Evolutionary conservation across 2,888 invertebrate genomes (phyloP), one percentile per base, ranked within the genome.

Genomic region (Synanthedon andrenaeformis): DNA sequence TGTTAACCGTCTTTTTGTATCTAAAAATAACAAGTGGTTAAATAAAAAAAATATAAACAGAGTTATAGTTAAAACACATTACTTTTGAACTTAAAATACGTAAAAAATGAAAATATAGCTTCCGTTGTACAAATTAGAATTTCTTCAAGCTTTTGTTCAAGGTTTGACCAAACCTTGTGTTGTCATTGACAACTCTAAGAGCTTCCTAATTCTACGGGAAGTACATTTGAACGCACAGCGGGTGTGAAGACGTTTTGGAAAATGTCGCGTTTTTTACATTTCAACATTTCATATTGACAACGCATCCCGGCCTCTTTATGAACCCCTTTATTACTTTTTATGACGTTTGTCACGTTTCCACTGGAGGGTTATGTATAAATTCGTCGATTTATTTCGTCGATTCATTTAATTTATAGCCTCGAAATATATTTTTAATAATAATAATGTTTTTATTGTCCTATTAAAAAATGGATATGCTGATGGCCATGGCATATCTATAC

Each of bases 311-410:
- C 61, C 35, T 70, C 69, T 81, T 79, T 79, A 79, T 73, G 79
- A 76, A 70, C 64, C 67, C 62, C 70, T 70, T 76, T 82, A 82
- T 82, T 80, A 73, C 79, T 72, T 81, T 79, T 76, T 76, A 80
- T 74, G 74, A 72, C 76, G 65, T 73, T 73, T 71, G 67, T 77
- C 79, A 76, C 75, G 76, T 78, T 78, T 74, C 69, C 57, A 58
- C 61, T 69, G 63, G 65, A 74, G 73, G 74, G 71, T 64, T 65
- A 69, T 68, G 69, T 81, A 79, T 79, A 76, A 82, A 82, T 77
- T 69, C 68, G 61, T 62, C 81, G 79, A 84, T 84, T 80, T 81
- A 81, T 82, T 23, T 23, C 68, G 60, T 62, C 79, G 79, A 83
- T 83, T 84, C 81, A 80, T 80, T 78, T 67, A 62, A 67, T 65